Evolutionary conservation across 2,113 vertebrate genomes (phyloP).

Genomic region (Laterallus jamaicensis): DNA sequence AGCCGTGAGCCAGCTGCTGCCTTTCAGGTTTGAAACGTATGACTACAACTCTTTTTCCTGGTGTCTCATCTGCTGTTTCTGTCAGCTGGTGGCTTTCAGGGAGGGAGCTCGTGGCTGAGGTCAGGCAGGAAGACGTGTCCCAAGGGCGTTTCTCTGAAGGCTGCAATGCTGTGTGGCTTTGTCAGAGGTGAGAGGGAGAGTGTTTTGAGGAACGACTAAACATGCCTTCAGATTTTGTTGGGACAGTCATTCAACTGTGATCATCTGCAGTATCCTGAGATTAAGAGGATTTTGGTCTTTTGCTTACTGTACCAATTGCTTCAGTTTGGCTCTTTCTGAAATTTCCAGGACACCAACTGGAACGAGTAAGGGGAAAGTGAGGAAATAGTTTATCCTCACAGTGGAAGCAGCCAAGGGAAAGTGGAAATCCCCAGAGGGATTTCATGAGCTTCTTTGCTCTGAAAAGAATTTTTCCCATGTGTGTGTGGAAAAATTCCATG

Average conservation of each 20-base stretch:
- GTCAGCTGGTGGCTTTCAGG: background rate
- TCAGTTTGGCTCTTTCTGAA: background rate
- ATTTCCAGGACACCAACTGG: background rate
- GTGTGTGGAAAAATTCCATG: background rate
- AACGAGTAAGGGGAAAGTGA: background rate
- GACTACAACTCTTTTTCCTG: background rate
- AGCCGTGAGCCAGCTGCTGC: background rate
- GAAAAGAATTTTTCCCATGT: constrained; percentile 22
- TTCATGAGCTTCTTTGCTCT: background rate
- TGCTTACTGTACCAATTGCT: background rate
- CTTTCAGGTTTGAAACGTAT: background rate
- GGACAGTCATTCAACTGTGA: background rate
- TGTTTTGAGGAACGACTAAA: background rate
- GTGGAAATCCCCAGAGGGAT: background rate
- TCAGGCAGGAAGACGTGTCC: background rate
- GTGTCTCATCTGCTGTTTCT: background rate
- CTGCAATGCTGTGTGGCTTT: background rate
- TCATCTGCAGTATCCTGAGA: background rate
- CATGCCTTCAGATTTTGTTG: background rate
- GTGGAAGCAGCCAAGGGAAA: background rate
- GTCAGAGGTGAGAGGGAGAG: background rate
- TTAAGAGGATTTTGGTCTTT: background rate
- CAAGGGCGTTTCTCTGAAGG: background rate
- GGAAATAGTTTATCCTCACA: background rate
- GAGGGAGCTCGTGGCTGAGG: background rate